Evolutionary conservation across 2,113 vertebrate species (phyloP), one percentile per base, ranked within the genome.

Genomic region (Butastur rufipennis): DNA sequence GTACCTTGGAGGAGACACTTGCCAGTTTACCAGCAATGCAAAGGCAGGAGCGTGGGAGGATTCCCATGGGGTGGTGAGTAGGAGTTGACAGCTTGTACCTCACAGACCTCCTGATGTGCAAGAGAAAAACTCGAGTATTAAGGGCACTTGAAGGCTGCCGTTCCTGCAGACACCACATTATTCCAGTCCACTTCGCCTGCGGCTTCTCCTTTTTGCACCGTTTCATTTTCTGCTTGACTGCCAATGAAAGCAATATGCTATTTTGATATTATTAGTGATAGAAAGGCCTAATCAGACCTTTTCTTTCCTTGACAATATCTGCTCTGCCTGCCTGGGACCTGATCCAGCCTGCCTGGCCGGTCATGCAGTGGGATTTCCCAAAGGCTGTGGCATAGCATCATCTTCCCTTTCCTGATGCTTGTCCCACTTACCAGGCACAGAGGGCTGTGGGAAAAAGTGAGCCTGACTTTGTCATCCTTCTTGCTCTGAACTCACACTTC

Each of bases 191-290:
- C 70, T 95, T 94, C 67, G 63, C 80, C 50, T 67, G 75, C 3
- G 18, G 82, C 86, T 94, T 91, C 92, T 94, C 48, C 71, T 91
- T 81, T 95, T 94, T 94, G 45, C 43, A 63, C 56, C 2, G 0
- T 85, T 83, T 88, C 36, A 72, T 90, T 93, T 95, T 97, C 93
- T 93, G 81, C 95, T 92, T 93, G 81, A 45, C 45, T 90, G 74
- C 31, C 45, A 77, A 26, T 90, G 82, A 91, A 95, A 94, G 71
- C 81, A 96, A 61, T 88, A 85, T 32, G 59, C 78, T 95, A 38
- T 91, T 91, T 95, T 94, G 93, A 95, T 96, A 95, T 77, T 85
- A 86, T 88, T 93, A 77, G 81, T 42, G 58, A 31, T 65, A 84
- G 63, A 94, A 94, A 81, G 62, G 70, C 87, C 87, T 96, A 82